Conservation (phyloP, 2,797 vertebrate species). For the Thunnus albacares region DNA sequence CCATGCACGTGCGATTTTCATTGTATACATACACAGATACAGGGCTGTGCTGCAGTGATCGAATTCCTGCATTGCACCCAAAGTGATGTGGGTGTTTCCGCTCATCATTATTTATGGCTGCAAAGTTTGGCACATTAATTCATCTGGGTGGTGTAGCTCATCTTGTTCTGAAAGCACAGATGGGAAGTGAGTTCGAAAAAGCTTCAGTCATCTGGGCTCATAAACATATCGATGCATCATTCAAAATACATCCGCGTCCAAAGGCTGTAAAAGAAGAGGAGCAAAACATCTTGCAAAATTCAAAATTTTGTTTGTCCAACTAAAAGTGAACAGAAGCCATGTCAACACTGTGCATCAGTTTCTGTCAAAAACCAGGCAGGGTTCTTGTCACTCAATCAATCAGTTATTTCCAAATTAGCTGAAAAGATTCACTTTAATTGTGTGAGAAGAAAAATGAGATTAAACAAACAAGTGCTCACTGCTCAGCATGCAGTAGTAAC, state of each 20-base stretch:
- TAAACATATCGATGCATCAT: slow-evolving; percentile 15
- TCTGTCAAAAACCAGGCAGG: not conserved
- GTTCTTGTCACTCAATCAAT: too few relatives aligned
- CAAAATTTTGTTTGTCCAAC: too few relatives aligned
- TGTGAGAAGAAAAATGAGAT: not conserved
- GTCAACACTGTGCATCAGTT: not conserved
- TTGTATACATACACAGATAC: slow-evolving; percentile 39
- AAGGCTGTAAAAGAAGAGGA: not conserved
- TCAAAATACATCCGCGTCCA: not conserved
- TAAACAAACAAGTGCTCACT: not conserved
- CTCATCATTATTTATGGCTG: slow-evolving; percentile 33
- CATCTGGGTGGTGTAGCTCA: slow-evolving; percentile 39
- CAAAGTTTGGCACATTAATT: slow-evolving; percentile 44
- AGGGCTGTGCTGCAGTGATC: slow-evolving; percentile 22
- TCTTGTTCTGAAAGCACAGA: slow-evolving; percentile 60
- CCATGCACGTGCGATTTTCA: slow-evolving; percentile 15
- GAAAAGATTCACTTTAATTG: not conserved
- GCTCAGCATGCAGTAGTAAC: not conserved
- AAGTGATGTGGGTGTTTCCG: slow-evolving; percentile 9
- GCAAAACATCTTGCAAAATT: not conserved
- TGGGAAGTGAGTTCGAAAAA: slow-evolving; percentile 32
- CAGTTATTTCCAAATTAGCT: not conserved
- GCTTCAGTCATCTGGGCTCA: slow-evolving; percentile 28
- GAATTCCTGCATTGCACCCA: slow-evolving; percentile 25
- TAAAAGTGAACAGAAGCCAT: too few relatives aligned